A percentile compares a stretch with the other conserved stretches of the same genome.
phyloP scores from a whole-genome alignment of 2,888 invertebrate genomes.

The Acleris laterana region DNA sequence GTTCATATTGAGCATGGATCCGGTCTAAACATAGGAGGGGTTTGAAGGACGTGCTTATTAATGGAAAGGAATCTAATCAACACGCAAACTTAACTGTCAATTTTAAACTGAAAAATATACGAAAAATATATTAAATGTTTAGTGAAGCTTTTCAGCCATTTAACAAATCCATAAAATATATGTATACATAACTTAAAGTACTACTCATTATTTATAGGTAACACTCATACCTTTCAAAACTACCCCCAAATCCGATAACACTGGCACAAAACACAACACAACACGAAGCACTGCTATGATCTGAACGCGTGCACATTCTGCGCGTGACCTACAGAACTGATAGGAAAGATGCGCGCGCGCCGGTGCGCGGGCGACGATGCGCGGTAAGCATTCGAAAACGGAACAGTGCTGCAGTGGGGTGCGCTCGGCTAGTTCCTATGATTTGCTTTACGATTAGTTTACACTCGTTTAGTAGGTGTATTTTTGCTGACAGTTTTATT shows the following conservation, averaged over 20 bases:
- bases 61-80: no score
- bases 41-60: no score
- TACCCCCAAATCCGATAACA: constrained; percentile 3
- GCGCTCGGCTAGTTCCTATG: constrained; percentile 1
- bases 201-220: no score
- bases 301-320: background rate
- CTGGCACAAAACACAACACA: constrained; percentile 20
- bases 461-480: no score
- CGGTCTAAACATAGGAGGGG: no score
- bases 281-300: constrained; percentile 7
- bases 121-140: no score
- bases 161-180: background rate
- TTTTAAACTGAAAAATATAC: no score
- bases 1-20: no score
- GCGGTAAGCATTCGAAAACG: constrained; percentile 60
- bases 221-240: constrained; percentile 7
- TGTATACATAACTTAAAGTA: background rate
- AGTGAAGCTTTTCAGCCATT: no score
- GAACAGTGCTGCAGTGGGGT: constrained; percentile 40
- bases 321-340: constrained; percentile 70
- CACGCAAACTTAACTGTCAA: no score
- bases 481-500: no score
- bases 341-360: constrained; percentile 48
- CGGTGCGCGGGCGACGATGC: constrained; percentile 55
- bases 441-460: background rate